phyloP scores from a whole-genome alignment of 2,797 vertebrate species.

The Otolemur crassicaudatus region DNA sequence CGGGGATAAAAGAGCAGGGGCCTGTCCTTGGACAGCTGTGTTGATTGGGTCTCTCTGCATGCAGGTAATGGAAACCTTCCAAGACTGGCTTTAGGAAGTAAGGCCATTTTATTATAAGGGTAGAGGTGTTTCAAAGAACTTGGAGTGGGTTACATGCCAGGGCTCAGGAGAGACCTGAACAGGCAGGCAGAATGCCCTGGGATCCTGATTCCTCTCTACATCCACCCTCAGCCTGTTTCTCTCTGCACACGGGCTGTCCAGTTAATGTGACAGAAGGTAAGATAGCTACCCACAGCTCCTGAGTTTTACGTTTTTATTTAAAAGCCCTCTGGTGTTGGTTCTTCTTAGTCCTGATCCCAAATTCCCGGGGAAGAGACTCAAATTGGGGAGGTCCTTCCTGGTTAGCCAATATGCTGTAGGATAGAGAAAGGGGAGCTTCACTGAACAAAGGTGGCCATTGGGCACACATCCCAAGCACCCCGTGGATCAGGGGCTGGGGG shows the following conservation, averaged over 20 bases:
- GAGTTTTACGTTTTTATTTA: background rate
- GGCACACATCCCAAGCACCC: background rate
- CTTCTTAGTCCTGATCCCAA: background rate
- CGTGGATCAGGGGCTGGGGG: too few species aligned
- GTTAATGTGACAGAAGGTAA: too few species aligned
- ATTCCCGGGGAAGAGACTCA: background rate
- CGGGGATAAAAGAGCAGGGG: background rate
- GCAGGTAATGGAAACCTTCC: background rate
- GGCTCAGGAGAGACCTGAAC: background rate
- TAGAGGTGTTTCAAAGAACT: background rate
- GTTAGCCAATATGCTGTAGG: background rate
- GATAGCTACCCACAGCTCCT: background rate
- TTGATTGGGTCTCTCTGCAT: background rate
- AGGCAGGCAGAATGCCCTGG: background rate
- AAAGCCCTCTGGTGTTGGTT: background rate
- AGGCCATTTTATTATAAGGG: background rate
- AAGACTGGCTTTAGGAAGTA: background rate
- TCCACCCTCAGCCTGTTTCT: background rate
- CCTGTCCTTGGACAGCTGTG: background rate
- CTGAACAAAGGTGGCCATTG: rapidly evolving
- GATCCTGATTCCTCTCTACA: background rate
- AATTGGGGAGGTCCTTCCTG: background rate
- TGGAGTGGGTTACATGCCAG: background rate
- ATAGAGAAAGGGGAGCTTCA: background rate
- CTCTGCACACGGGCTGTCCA: rapidly evolving